phyloP scores from a whole-genome alignment of 53 echinoderm and acorn worm genomes.

The Holothuria scabra region DNA sequence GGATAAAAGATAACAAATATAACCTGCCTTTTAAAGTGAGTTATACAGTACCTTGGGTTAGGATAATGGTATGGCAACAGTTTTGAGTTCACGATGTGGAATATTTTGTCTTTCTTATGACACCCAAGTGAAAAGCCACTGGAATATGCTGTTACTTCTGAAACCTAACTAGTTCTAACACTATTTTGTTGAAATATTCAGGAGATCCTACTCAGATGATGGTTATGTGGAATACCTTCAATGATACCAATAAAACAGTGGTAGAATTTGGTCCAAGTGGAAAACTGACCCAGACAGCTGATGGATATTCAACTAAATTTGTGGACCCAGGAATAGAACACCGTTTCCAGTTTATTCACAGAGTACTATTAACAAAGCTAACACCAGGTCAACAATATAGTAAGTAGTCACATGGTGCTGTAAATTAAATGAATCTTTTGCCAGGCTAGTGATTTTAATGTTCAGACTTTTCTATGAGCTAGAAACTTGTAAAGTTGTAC shows the following conservation, averaged over 20 bases:
- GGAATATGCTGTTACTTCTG: no score
- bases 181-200: neutral
- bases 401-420: slow-evolving; percentile 15
- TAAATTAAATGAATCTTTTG: no score
- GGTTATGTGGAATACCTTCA: slow-evolving; percentile 85
- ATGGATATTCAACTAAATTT: slow-evolving; percentile 67
- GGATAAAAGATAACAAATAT: neutral
- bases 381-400: slow-evolving; percentile 66
- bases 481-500: no score
- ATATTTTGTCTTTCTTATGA: no score
- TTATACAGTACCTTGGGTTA: no score
- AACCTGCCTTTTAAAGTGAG: no score
- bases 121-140: no score
- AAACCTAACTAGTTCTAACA: no score
- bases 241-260: slow-evolving; percentile 45
- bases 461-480: no score
- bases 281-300: neutral
- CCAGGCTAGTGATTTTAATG: no score
- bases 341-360: slow-evolving; percentile 68
- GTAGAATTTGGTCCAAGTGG: slow-evolving; percentile 64
- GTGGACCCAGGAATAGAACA: slow-evolving; percentile 59
- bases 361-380: slow-evolving; percentile 64
- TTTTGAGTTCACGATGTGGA: neutral
- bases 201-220: slow-evolving; percentile 75
- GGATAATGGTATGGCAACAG: neutral